These are phyloP conservation scores for Chondrilla cf. caribensis DNA, from an alignment of 37 sponge, comb jelly and placozoan species.

Conservation along the genomic window DNA sequence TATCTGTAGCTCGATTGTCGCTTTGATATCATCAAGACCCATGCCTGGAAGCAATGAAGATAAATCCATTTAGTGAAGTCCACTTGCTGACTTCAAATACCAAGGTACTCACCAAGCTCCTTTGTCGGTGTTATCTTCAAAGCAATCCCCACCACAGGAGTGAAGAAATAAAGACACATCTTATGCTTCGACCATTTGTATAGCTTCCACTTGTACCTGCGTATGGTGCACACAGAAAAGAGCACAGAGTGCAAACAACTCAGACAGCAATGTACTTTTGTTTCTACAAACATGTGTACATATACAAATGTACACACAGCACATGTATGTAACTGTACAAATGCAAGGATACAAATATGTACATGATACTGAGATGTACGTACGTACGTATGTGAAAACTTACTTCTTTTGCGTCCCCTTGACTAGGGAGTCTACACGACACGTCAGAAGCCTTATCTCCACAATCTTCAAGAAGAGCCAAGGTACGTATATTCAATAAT, in stretches of 20 bases:
- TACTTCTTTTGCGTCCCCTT: background rate
- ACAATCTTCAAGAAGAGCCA: background rate
- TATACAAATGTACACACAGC: background rate
- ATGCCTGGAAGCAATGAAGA: too few species aligned
- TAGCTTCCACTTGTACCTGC: conserved; percentile 5
- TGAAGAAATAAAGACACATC: background rate
- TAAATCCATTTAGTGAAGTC: too few species aligned
- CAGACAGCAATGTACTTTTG: too few species aligned
- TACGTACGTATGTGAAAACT: background rate
- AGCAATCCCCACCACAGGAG: background rate
- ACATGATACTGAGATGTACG: background rate
- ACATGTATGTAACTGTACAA: background rate
- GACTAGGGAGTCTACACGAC: background rate
- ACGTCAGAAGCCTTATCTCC: background rate
- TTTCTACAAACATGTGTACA: background rate
- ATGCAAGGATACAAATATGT: background rate
- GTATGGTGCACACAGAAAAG: background rate
- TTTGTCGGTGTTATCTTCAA: background rate
- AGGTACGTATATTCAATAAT: too few species aligned
- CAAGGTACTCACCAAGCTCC: background rate
- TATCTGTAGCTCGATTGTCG: background rate
- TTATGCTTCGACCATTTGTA: conserved; percentile 1
- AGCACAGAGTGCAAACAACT: background rate
- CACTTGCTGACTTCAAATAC: too few species aligned
- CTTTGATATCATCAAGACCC: too few species aligned